phyloP scores from a whole-genome alignment of 1,140 invertebrate species.

The Sminthurinus signatus region DNA sequence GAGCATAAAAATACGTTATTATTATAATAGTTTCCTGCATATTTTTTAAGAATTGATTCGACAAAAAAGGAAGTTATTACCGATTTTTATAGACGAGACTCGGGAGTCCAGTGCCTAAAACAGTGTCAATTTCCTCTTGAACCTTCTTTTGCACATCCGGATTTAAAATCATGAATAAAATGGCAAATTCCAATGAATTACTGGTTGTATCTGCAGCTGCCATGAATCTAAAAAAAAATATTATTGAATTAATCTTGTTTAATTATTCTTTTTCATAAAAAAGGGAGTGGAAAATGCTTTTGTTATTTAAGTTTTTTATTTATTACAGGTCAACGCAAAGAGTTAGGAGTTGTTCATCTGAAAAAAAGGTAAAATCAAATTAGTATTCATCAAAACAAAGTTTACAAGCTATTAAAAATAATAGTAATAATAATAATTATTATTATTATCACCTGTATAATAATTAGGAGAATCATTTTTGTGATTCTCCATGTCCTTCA shows the following conservation, averaged over 20 bases:
- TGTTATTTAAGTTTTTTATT: no score
- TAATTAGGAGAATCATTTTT: not conserved
- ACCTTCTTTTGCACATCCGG: constrained; percentile 26
- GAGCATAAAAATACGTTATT: no score
- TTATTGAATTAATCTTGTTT: no score
- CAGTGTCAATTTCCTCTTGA: constrained; percentile 42
- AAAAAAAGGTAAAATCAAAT: not conserved
- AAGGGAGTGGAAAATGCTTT: no score
- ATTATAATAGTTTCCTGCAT: no score
- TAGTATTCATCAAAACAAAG: no score
- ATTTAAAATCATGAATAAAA: constrained; percentile 24
- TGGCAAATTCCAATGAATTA: constrained; percentile 42
- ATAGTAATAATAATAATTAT: not conserved
- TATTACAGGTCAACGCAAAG: constrained; percentile 47
- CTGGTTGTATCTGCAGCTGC: constrained; percentile 43
- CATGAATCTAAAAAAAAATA: not conserved
- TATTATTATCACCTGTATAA: not conserved
- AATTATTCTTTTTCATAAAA: not conserved
- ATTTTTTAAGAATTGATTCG: not conserved
- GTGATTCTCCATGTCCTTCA: constrained; percentile 22
- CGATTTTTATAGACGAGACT: constrained; percentile 60
- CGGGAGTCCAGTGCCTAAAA: constrained; percentile 62
- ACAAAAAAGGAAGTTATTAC: constrained; percentile 46
- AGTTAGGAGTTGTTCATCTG: constrained; percentile 36
- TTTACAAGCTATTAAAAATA: no score